Percentiles rank a stretch among this genome's conserved stretches.
phyloP scores from a whole-genome alignment of 2,888 invertebrate species.

The Antheraea yamamai region DNA sequence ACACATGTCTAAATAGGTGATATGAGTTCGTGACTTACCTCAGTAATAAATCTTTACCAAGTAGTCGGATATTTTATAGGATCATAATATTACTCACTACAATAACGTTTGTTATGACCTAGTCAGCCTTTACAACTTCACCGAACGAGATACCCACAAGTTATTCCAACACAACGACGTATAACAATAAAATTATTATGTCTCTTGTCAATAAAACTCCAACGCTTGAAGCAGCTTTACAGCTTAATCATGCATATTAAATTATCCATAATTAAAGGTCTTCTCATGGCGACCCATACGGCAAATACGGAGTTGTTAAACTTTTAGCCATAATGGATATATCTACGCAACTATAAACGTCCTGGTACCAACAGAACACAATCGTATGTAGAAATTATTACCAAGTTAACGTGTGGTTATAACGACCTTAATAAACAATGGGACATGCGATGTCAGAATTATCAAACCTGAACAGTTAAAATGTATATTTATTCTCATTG shows the following conservation, averaged over 20 bases:
- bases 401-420: neutral
- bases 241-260: neutral
- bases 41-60: neutral
- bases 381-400: neutral
- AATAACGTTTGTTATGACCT: neutral
- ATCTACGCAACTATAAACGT: neutral
- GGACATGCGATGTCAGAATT: constrained; percentile 2
- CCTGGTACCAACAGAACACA: neutral
- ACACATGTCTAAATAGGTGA: neutral
- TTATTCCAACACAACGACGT: neutral
- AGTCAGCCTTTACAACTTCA: neutral
- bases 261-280: neutral
- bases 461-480: neutral
- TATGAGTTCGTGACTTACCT: neutral
- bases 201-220: neutral
- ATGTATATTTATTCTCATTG: neutral
- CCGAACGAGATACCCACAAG: neutral
- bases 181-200: neutral
- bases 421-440: constrained; percentile 6
- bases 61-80: neutral
- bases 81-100: neutral
- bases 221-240: neutral
- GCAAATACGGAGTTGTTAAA: neutral
- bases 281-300: neutral
- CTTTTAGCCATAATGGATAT: neutral